These are phyloP conservation scores for Petrolisthes manimaculis DNA, from an alignment of 2,888 invertebrate genomes.

Conservation along the genomic window DNA sequence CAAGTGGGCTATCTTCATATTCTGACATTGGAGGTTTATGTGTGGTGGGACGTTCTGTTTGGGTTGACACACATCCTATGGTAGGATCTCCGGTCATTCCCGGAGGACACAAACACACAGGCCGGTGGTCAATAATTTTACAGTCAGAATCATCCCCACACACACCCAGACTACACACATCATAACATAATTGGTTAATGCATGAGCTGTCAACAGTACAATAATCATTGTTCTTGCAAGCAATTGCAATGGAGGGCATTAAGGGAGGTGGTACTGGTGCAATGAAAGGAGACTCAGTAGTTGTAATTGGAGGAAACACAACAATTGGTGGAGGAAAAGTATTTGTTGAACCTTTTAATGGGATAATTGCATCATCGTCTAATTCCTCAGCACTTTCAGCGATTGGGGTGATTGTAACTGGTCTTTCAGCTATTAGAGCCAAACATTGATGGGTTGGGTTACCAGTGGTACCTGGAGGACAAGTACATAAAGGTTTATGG, in stretches of 20 bases:
- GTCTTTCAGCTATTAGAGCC: constrained; percentile 60
- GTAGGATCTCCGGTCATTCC: constrained; percentile 83
- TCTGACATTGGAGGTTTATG: constrained; percentile 13
- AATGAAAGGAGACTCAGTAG: constrained; percentile 20
- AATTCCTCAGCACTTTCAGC: constrained; percentile 23
- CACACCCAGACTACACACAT: constrained; percentile 49
- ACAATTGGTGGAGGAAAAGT: constrained; percentile 28
- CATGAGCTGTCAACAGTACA: constrained; percentile 49
- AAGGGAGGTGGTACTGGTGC: constrained; percentile 36
- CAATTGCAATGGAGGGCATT: constrained; percentile 37
- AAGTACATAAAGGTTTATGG: constrained; percentile 68
- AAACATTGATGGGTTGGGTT: constrained; percentile 69
- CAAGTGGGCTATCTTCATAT: neutral
- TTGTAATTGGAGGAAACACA: constrained; percentile 19
- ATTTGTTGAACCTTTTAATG: constrained; percentile 24
- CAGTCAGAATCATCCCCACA: constrained; percentile 69
- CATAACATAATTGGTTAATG: constrained; percentile 49
- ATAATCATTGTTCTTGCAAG: constrained; percentile 50
- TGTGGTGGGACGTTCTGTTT: constrained; percentile 32
- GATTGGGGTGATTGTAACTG: constrained; percentile 45
- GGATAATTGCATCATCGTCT: constrained; percentile 29
- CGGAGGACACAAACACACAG: constrained; percentile 79
- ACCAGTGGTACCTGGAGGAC: constrained; percentile 69
- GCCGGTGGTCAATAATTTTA: constrained; percentile 82
- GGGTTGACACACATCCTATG: constrained; percentile 75